These are phyloP conservation scores for Holcopasites calliopsidis DNA, from an alignment of 1,140 invertebrate species.

Conservation along the genomic window DNA sequence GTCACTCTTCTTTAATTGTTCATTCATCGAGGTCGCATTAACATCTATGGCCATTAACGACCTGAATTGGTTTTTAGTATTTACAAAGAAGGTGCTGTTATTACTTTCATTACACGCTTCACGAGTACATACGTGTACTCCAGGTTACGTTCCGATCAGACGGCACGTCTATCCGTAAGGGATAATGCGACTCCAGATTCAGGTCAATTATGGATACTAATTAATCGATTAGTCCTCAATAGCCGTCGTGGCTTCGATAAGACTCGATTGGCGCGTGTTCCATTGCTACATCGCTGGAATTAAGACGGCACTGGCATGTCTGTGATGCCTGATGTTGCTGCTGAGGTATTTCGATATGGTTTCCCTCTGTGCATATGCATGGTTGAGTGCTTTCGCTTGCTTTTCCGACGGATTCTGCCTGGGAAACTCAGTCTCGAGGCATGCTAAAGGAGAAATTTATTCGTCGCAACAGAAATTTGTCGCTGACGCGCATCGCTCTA, in stretches of 20 bases:
- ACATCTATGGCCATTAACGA: too few species aligned
- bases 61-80: too few species aligned
- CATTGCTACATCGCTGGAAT: slow-evolving; percentile 13
- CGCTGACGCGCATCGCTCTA: not conserved
- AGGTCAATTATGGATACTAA: not conserved
- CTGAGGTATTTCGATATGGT: not conserved
- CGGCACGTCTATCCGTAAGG: not conserved
- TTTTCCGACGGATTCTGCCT: not conserved
- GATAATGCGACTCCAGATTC: not conserved
- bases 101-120: too few species aligned
- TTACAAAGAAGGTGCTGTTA: too few species aligned
- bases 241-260: slow-evolving; percentile 22
- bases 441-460: not conserved
- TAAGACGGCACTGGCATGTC: slow-evolving; percentile 14
- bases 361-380: not conserved
- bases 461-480: too few species aligned
- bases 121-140: too few species aligned
- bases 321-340: not conserved
- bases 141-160: not conserved
- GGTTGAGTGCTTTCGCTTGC: not conserved
- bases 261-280: not conserved
- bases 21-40: too few species aligned
- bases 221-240: slow-evolving; percentile 28
- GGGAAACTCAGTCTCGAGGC: not conserved
- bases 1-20: too few species aligned